These are phyloP conservation scores for Psilopsiagon aymara DNA, from an alignment of 2,113 vertebrate species.

Conservation along the genomic window DNA sequence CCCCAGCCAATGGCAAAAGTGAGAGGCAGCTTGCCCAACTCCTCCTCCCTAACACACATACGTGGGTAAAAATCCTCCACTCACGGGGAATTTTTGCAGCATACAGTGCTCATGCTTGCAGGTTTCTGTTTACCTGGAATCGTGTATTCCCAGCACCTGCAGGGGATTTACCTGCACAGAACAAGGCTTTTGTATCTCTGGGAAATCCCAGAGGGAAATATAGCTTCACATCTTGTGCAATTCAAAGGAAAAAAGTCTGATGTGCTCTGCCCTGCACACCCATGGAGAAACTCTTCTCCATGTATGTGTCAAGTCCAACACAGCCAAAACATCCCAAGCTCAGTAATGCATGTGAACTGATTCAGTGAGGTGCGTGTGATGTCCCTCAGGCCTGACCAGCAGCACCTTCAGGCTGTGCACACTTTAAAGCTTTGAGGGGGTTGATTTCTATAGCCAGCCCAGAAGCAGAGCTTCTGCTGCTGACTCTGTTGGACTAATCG, in stretches of 20 bases:
- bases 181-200: neutral
- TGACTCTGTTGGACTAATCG: neutral
- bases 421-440: neutral
- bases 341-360: neutral
- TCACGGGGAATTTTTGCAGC: neutral
- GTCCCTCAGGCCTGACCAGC: rapidly evolving
- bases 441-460: too few species aligned
- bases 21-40: neutral
- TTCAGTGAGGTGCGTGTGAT: neutral
- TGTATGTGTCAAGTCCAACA: neutral
- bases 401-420: neutral
- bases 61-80: neutral
- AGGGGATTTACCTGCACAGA: neutral
- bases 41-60: neutral
- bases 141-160: neutral
- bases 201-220: neutral
- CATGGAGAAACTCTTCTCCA: neutral
- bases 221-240: rapidly evolving
- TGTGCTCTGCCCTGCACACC: too few species aligned
- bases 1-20: neutral
- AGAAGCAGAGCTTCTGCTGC: neutral
- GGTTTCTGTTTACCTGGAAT: neutral
- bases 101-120: rapidly evolving
- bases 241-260: neutral
- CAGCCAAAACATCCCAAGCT: neutral